Base-by-base conservation (phyloP, 2,797 vertebrate genomes). In the Taenioides sp. region DNA sequence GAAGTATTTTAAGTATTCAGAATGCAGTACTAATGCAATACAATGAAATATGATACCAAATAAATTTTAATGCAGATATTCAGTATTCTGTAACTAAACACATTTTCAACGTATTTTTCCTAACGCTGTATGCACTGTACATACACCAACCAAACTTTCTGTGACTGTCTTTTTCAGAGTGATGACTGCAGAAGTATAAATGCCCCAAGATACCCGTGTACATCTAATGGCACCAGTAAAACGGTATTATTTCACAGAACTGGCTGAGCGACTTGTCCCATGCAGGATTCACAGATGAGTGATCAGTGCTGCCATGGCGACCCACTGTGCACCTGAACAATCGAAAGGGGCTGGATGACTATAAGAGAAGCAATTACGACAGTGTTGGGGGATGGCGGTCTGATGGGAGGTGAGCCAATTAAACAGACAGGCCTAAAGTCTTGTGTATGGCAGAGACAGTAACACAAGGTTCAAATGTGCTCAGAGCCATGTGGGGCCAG, bases 351-450 rank as follows among this genome's bases (percentile, higher is more conserved):
- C 85, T 79, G 84, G 72, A 78, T 77, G 75, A 83, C 84, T 91
- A 86, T 89, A 88, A 90, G 85, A 77, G 76, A 92, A 86, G 88
- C 92, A 93, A 92, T 93, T 93, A 93, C 79, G 72, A 90, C 77
- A 71, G 81, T 77, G 81, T 70, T 79, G 37, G 75, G 84, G 84
- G 86, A 83, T 89, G 76, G 90, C 54, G 78, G 86, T 62, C 60
- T 85, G 79, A 93, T 88, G 87, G 92, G 90, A 94, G 86, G 85
- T 22, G 43, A 86, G 89, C 90, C 91, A 94, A 93, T 94, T 93
- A 94, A 89, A 86, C 85, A 89, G 90, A 92, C 86, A 74, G 86
- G 89, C 86, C 77, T 79, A 66, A 90, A 83, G 72, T 71, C 76
- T 77, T 80, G 80, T 82, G 78, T 85, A 76, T 75, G 66, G 77